These are phyloP conservation scores for Dicrurus megarhynchus DNA, from an alignment of 2,113 vertebrate genomes.

Conservation along the genomic window DNA sequence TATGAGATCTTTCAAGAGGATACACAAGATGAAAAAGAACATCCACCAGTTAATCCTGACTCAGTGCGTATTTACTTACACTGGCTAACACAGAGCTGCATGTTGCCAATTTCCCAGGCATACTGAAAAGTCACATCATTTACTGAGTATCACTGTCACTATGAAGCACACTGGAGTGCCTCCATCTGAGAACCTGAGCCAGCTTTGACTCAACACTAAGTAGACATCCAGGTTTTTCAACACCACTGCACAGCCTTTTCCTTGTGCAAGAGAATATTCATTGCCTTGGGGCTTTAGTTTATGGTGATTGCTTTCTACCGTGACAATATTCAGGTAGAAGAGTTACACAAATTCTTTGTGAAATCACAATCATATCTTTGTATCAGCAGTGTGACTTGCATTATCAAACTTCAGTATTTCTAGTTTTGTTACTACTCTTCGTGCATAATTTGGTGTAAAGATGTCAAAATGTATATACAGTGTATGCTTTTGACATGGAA, in stretches of 20 bases:
- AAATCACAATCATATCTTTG: not conserved
- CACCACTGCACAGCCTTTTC: not conserved
- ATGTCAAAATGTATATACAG: not conserved
- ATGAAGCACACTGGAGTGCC: not conserved
- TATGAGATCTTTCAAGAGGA: not conserved
- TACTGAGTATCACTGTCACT: constrained; percentile 12
- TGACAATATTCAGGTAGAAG: not conserved
- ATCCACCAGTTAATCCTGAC: not conserved
- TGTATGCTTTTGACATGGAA: not conserved
- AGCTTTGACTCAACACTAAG: constrained; percentile 10
- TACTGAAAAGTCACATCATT: not conserved
- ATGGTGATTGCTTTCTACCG: not conserved
- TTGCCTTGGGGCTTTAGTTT: not conserved
- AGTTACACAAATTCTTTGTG: not conserved
- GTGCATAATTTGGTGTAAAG: not conserved
- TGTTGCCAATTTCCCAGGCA: not conserved
- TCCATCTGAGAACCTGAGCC: not conserved
- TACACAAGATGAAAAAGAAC: not conserved
- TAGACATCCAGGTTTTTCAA: constrained; percentile 14
- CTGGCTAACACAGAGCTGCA: not conserved
- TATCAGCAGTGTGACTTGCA: not conserved
- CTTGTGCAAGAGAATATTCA: not conserved
- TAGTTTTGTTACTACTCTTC: not conserved
- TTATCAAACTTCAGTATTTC: not conserved
- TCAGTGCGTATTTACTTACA: not conserved